A percentile compares a stretch with the other conserved stretches of the same genome.
Conservation (phyloP, 2,888 invertebrate genomes). For the Theretra japonica region DNA sequence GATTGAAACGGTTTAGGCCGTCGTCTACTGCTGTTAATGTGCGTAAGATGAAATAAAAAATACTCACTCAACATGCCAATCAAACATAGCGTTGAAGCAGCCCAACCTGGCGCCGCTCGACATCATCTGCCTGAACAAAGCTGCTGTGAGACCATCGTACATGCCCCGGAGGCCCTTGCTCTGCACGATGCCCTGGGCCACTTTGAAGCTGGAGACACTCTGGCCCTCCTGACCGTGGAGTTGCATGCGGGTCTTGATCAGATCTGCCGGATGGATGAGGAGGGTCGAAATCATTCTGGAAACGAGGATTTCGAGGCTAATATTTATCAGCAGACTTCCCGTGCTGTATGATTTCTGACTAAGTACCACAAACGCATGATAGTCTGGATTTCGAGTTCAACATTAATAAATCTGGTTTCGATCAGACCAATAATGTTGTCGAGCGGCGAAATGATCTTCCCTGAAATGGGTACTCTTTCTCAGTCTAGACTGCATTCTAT, state of each 20-base stretch:
- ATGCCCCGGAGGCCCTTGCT: conserved; percentile 93
- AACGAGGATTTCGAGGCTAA: not conserved
- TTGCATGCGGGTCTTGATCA: conserved; percentile 57
- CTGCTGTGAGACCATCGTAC: conserved; percentile 95
- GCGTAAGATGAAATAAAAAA: not conserved
- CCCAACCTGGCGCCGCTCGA: conserved; percentile 97
- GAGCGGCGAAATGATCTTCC: too few relatives aligned
- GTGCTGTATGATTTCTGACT: too few relatives aligned
- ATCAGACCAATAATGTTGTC: too few relatives aligned
- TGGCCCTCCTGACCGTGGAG: conserved; percentile 80
- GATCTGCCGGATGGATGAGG: conserved; percentile 51
- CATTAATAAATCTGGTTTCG: too few relatives aligned
- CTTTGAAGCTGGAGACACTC: conserved; percentile 88
- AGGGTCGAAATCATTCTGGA: conserved; percentile 49
- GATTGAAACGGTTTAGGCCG: too few relatives aligned
- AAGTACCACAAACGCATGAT: too few relatives aligned
- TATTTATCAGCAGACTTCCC: too few relatives aligned
- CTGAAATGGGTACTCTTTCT: too few relatives aligned
- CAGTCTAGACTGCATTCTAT: too few relatives aligned
- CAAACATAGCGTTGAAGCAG: conserved; percentile 93
- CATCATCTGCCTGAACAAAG: conserved; percentile 95
- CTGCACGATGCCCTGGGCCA: conserved; percentile 88
- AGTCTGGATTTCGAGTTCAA: too few relatives aligned
- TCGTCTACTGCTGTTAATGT: not conserved
- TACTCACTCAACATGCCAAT: conserved; percentile 84